Base-by-base conservation (phyloP, 2,113 vertebrate species). In the Polypterus senegalus region DNA sequence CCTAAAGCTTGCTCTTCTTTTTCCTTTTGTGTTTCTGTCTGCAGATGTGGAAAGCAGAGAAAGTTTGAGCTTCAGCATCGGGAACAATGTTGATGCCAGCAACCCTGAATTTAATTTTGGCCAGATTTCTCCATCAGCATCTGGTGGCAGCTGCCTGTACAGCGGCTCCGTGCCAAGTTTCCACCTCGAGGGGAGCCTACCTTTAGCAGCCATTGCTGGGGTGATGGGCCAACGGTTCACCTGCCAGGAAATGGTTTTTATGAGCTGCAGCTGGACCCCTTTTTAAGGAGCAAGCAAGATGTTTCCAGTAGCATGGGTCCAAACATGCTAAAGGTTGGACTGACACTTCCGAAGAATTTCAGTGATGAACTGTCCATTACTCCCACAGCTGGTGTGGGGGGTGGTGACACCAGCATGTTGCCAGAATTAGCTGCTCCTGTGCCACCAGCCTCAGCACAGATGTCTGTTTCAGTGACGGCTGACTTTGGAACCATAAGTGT, bases 401-500 rank as follows among this genome's bases (percentile, higher is more conserved):
- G 64, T 0, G 69, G 68, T 73, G 79, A 65, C 64, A 70, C 81
- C 76, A 71, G 66, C 67, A 74, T 73, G 60, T 78, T 70, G 60
- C 66, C 78, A 0, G 77, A 74, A 5, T 70, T 65, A 8, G 74
- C 70, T 58, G n/a, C 27, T 27, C 44, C 57, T 9, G 6, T 47
- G 3, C 48, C 48, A 44, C 46, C 58, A 68, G 71, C 76, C 56
- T 79, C 83, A 0, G 76, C 81, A 0, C 84, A 86, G 76, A 78
- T 88, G 83, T 78, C 86, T 69, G 71, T 85, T 75, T 79, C 87
- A 0, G 81, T 86, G 69, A 75, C 84, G 0, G 80, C 89, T 0
- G 86, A 88, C 69, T 91, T 91, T 56, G 85, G 90, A 72, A 75
- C 83, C 58, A 79, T 92, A 5, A 80, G 88, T 76, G 79, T 87